These are phyloP conservation scores for Polylopha cassiicola DNA, from an alignment of 2,888 invertebrate genomes.

Conservation along the genomic window DNA sequence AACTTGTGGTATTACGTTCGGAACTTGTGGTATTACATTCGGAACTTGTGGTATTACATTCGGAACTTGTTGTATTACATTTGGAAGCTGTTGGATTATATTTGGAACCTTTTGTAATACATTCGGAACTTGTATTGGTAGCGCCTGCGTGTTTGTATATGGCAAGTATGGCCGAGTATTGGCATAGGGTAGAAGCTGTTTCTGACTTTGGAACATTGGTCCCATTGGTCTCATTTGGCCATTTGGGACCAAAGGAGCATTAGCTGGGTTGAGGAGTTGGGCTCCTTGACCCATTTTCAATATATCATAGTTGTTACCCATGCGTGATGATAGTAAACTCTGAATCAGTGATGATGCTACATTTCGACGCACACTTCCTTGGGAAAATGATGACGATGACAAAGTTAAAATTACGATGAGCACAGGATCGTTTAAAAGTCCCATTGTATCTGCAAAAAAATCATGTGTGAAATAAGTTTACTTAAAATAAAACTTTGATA, in stretches of 20 bases:
- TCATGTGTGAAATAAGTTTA: too few species aligned
- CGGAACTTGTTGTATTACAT: too few species aligned
- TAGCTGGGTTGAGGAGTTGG: background rate
- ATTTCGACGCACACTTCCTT: background rate
- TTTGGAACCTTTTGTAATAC: too few species aligned
- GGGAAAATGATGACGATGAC: background rate
- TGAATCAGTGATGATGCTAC: background rate
- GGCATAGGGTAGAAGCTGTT: too few species aligned
- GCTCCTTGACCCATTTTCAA: slow-evolving; percentile 4
- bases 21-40: too few species aligned
- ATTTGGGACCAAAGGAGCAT: background rate
- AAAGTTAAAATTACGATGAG: slow-evolving; percentile 1
- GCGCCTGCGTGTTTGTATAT: too few species aligned
- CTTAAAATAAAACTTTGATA: too few species aligned
- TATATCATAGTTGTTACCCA: slow-evolving; percentile 10
- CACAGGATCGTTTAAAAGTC: background rate
- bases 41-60: too few species aligned
- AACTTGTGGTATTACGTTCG: too few species aligned
- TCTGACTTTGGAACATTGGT: background rate
- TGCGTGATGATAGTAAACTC: slow-evolving; percentile 10
- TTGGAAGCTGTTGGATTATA: too few species aligned
- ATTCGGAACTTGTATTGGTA: too few species aligned
- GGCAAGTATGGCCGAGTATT: too few species aligned
- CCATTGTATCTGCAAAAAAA: slow-evolving; percentile 3
- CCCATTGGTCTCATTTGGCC: background rate